Base-by-base conservation (phyloP, 37 sponge, comb jelly and placozoan genomes). In the Crambe crambe region DNA sequence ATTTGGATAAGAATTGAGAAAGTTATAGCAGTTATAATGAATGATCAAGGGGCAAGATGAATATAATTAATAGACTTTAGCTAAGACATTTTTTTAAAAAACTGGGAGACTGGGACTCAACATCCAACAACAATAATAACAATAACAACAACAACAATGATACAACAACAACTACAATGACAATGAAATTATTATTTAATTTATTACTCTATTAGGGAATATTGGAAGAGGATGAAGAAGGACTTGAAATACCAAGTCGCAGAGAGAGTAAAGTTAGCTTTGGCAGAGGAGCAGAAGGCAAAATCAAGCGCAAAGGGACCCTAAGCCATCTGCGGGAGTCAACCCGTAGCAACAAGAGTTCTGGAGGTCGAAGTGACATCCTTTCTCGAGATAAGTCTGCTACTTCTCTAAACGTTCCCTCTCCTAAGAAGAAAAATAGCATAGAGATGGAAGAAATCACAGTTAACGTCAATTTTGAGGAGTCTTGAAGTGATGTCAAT, bases 201-300 rank as follows among this genome's bases (percentile, higher is more conserved):
- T n/a, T n/a, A n/a, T n/a, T n/a, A n/a, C n/a, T n/a, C n/a, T n/a
- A n/a, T 47, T 12, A 47, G 51, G 51, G 51, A 15, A 47, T 47
- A 47, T 47, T 65, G 66, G 10, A 65, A 34, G 70, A 15, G 26
- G 70, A 70, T 17, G 37, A 15, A 8, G 70, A 70, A 70, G 70
- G 15, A 36, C 2, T 40, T 15, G 70, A 42, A 42, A 17, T 3
- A 21, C 42, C 40, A 4, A 26, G 2, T 3, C 23, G 70, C 22
- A 36, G 12, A 3, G 42, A 4, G 15, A 32, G 42, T 42, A 70
- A 40, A 41, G n/a, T 32, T n/a, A 70, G 70, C n/a, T 35, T 17
- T 42, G 37, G 42, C 2, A 30, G 66, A 65, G 66, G 66, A 65
- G 34, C 31, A 30, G 66, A 32, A 32, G 31, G 66, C 17, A 30